phyloP scores from a whole-genome alignment of 2,113 vertebrate species.

The Ailuropoda melanoleuca region DNA sequence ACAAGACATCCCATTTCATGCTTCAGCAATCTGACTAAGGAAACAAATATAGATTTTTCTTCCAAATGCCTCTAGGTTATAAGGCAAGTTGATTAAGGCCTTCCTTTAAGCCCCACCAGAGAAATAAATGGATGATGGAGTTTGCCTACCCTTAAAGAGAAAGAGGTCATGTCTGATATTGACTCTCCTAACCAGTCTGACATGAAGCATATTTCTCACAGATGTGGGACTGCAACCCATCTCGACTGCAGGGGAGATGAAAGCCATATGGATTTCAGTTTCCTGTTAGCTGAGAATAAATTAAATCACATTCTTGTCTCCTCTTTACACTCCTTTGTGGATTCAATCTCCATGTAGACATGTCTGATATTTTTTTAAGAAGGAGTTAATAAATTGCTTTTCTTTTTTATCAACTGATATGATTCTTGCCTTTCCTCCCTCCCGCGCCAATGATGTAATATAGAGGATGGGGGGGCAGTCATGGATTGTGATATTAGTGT shows the following conservation, averaged over 20 bases:
- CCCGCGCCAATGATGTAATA: background rate
- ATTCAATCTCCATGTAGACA: conserved; percentile 77
- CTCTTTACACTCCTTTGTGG: conserved; percentile 65
- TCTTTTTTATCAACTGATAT: background rate
- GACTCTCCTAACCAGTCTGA: conserved; percentile 76
- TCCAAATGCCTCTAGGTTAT: conserved; percentile 74
- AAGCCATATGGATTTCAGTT: conserved; percentile 69
- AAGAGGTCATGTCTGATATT: conserved; percentile 61
- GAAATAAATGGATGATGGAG: conserved; percentile 65
- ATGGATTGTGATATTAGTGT: background rate
- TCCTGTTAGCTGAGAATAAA: conserved; percentile 69
- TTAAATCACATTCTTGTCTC: conserved; percentile 68
- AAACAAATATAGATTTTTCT: conserved; percentile 78
- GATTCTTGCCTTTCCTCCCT: background rate
- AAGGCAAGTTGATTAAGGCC: conserved; percentile 79
- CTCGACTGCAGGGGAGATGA: conserved; percentile 61
- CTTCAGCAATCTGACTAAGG: conserved; percentile 77
- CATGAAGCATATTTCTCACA: conserved; percentile 64
- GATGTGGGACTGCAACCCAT: conserved; percentile 52
- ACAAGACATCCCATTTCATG: conserved; percentile 85
- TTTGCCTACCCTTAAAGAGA: conserved; percentile 52
- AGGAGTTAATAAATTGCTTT: conserved; percentile 65
- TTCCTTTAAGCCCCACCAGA: conserved; percentile 76
- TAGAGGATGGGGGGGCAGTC: accelerated
- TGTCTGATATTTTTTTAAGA: conserved; percentile 25